Percentiles rank a stretch among this genome's conserved stretches.
Conservation (phyloP, 2,888 invertebrate genomes). For the Vanessa cardui region DNA sequence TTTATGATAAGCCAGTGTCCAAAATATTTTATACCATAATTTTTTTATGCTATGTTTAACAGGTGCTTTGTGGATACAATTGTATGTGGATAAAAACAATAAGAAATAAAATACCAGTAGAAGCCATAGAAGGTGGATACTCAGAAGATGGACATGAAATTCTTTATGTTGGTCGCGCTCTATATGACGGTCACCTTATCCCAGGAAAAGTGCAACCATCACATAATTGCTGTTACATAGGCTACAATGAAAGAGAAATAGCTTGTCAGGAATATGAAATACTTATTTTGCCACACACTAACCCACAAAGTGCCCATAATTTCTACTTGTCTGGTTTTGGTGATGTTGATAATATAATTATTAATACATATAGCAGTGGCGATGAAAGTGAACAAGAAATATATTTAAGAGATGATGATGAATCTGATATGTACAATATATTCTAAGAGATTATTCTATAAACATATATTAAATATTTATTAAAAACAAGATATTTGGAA, state of each 20-base stretch:
- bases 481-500: no score
- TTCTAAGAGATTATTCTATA: no score
- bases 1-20: no score
- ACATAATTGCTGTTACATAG: conserved; percentile 88
- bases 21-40: no score
- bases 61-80: conserved; percentile 68
- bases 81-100: conserved; percentile 79
- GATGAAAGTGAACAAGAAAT: not conserved
- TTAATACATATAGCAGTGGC: not conserved
- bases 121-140: conserved; percentile 85
- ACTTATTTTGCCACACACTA: not conserved
- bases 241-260: conserved; percentile 62
- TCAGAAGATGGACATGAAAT: conserved; percentile 63
- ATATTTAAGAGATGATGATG: not conserved
- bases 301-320: not conserved
- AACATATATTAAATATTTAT: no score
- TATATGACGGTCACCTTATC: conserved; percentile 83
- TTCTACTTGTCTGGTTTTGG: not conserved
- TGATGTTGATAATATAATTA: not conserved
- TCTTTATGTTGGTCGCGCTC: conserved; percentile 35
- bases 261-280: conserved; percentile 5
- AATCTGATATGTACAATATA: no score
- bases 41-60: not conserved
- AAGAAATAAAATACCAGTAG: conserved; percentile 85
- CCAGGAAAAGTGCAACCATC: conserved; percentile 89